Evolutionary conservation across 2,113 vertebrate species (phyloP), one percentile per base, ranked within the genome.

Genomic region (Rhinoderma darwinii): DNA sequence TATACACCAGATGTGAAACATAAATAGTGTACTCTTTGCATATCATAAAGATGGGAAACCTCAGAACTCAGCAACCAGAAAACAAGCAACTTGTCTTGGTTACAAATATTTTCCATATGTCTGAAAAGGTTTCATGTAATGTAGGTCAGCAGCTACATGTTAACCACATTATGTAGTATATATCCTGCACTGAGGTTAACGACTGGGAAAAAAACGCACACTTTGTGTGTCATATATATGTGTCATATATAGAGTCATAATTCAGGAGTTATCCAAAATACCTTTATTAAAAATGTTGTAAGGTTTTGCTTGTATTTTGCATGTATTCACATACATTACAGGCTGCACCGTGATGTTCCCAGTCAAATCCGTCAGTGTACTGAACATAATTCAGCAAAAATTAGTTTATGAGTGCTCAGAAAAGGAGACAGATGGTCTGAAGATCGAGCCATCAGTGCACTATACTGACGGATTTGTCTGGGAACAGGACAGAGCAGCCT

Each of bases 61-160:
- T 25, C 70, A 73, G 9, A 41, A 11, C 70, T 73, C 70, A 35
- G 4, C 30, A 68, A 68, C 17, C 11, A 41, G 11, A 73, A 73
- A 73, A 25, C 70, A 73, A 39, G 37, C 20, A 22, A 37, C 37
- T 41, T 39, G 35, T 25, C 70, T 73, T 9, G 0, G 35, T 73
- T 73, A 73, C 22, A 41, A 41, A 73, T 73, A 73, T 73, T 73
- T 73, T 73, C 70, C 70, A 25, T 73, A 4, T 41, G 11, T 35
- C 12, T 32, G 10, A 68, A 27, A 73, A 41, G 5, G 63, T 32
- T 68, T 68, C 63, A 32, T 35, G 15, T 5, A 20, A 63, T 63
- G 61, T 39, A 73, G 70, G 37, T 41, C n/a, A 41, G 18, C 70
- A 73, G 17, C 37, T 10, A 39, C 9, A 3, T 25, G 18, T 9